Percentiles rank a stretch among this genome's conserved stretches.
Evolutionary conservation across 2,113 vertebrate species (phyloP).

Genomic region (Engraulis encrasicolus): DNA sequence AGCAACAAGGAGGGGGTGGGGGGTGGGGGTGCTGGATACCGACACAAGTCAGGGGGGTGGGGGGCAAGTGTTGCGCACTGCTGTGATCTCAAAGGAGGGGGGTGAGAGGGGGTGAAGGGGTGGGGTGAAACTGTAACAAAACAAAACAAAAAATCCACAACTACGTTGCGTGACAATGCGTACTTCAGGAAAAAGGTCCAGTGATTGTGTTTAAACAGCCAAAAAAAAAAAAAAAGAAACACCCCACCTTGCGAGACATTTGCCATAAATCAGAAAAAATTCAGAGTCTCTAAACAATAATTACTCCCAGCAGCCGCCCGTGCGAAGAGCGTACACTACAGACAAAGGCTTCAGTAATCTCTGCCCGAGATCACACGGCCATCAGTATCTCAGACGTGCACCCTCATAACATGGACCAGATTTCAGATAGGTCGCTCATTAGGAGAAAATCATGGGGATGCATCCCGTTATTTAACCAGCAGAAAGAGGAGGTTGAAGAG

Average conservation of each 20-base stretch:
- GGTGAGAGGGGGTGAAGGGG: too few species aligned
- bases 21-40: not conserved
- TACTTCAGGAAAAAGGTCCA: constrained; percentile 66
- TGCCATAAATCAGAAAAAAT: constrained; percentile 77
- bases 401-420: constrained; percentile 77
- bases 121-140: constrained; percentile 35
- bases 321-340: constrained; percentile 66
- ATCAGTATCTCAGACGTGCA: constrained; percentile 51
- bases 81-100: constrained; percentile 53
- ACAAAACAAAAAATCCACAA: constrained; percentile 59
- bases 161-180: constrained; percentile 76
- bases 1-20: too few species aligned
- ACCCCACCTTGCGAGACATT: constrained; percentile 77
- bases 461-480: constrained; percentile 75
- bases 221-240: too few species aligned
- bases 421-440: constrained; percentile 77
- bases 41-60: constrained; percentile 59
- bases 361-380: constrained; percentile 64
- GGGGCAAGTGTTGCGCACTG: constrained; percentile 68
- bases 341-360: constrained; percentile 78
- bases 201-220: constrained; percentile 78
- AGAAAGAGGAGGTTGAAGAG: constrained; percentile 23
- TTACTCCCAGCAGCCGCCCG: constrained; percentile 75
- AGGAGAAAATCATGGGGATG: constrained; percentile 75
- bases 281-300: constrained; percentile 78